Conservation (phyloP, 2,797 vertebrate genomes). For the Ciconia nigra region DNA sequence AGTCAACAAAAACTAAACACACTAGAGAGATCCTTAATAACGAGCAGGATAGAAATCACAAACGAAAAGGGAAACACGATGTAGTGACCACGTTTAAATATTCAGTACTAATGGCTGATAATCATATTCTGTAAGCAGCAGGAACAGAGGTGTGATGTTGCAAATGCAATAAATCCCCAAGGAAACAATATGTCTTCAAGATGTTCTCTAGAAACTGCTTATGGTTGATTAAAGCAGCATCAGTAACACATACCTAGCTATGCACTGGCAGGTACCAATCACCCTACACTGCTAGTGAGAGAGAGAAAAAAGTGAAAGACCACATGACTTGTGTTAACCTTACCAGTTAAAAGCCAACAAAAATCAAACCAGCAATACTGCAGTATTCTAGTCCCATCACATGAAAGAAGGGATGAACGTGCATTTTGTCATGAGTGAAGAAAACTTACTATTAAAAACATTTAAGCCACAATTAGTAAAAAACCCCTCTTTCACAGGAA, state of each 20-base stretch:
- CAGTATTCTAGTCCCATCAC: neutral
- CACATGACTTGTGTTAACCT: neutral
- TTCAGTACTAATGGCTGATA: neutral
- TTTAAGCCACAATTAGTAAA: neutral
- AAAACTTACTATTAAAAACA: neutral
- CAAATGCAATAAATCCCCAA: conserved; percentile 37
- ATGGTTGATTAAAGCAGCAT: neutral
- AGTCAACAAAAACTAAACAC: neutral
- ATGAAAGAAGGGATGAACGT: rapidly evolving
- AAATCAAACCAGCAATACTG: neutral
- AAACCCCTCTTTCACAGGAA: neutral
- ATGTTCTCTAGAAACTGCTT: neutral
- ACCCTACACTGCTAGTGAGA: neutral
- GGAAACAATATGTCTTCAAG: conserved; percentile 10
- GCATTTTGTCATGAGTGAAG: neutral
- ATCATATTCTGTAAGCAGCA: conserved; percentile 10
- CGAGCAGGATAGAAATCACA: neutral
- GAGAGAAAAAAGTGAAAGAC: neutral
- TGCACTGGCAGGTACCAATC: neutral
- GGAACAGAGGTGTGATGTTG: conserved; percentile 12
- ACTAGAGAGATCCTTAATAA: neutral
- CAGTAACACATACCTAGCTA: neutral
- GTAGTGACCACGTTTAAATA: conserved; percentile 2
- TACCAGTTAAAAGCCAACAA: neutral
- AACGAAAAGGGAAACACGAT: neutral